phyloP scores from a whole-genome alignment of 2,888 invertebrate species.

The Rhingia campestris region DNA sequence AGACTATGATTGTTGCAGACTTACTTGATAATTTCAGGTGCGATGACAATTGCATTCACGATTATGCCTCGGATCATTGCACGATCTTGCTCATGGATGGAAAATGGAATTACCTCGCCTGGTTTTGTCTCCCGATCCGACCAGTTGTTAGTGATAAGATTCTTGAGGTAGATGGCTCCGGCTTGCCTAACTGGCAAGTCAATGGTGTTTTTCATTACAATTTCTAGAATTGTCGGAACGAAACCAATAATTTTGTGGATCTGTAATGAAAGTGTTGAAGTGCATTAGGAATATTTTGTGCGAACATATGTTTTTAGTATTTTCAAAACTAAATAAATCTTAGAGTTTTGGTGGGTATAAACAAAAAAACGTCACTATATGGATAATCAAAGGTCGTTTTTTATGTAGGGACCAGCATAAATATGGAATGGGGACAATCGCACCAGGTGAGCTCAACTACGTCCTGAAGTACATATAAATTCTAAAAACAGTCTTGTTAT shows the following conservation, averaged over 20 bases:
- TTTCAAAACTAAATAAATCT: no score
- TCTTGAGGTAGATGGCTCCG: conserved; percentile 98
- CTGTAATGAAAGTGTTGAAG: conserved; percentile 83
- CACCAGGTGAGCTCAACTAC: no score
- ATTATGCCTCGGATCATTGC: conserved; percentile 95
- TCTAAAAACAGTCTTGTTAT: no score
- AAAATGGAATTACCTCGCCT: conserved; percentile 90
- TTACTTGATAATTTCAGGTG: conserved; percentile 92
- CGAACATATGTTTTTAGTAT: neutral
- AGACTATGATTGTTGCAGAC: neutral
- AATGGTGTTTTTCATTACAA: conserved; percentile 94
- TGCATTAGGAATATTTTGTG: neutral
- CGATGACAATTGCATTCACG: conserved; percentile 97
- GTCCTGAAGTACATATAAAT: no score
- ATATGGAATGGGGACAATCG: no score
- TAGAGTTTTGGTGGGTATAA: no score
- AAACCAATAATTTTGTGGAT: conserved; percentile 98
- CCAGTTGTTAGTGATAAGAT: conserved; percentile 95
- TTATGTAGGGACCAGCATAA: no score
- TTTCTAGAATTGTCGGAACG: conserved; percentile 95
- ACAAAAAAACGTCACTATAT: no score
- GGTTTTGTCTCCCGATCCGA: conserved; percentile 90
- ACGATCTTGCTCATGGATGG: conserved; percentile 97
- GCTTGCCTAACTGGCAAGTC: conserved; percentile 97
- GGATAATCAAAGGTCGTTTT: no score